These are phyloP conservation scores for Drosophila demipolita DNA, from an alignment of 2,888 invertebrate species.

Conservation along the genomic window DNA sequence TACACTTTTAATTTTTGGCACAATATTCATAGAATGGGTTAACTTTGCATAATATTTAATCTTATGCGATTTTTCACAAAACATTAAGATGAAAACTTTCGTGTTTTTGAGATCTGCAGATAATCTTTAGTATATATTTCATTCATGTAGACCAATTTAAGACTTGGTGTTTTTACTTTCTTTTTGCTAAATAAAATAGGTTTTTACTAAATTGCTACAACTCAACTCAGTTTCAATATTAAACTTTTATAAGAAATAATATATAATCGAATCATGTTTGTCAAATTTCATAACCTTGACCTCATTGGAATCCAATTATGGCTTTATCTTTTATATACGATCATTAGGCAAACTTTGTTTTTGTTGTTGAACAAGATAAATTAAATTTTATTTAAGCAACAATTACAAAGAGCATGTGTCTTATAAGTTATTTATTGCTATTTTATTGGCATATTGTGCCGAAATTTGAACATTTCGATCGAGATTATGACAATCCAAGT, in stretches of 20 bases:
- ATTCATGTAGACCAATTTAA: neutral
- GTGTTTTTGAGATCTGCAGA: neutral
- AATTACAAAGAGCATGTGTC: slow-evolving; percentile 38
- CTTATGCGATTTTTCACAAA: neutral
- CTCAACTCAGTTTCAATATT: neutral
- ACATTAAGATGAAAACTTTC: neutral
- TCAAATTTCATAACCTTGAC: slow-evolving; percentile 34
- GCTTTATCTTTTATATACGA: neutral
- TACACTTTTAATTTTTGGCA: neutral
- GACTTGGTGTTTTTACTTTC: neutral
- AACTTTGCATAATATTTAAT: neutral
- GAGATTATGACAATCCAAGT: slow-evolving; percentile 68
- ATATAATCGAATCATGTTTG: neutral
- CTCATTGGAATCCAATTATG: slow-evolving; percentile 19
- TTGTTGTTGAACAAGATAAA: slow-evolving; percentile 43
- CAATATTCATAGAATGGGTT: neutral
- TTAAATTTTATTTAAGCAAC: slow-evolving; percentile 52
- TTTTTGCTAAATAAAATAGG: neutral
- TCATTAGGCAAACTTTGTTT: slow-evolving; percentile 21
- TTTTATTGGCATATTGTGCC: slow-evolving; percentile 59
- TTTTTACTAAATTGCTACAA: neutral
- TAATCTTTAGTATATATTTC: neutral
- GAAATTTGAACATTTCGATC: slow-evolving; percentile 52
- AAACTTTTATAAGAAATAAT: neutral
- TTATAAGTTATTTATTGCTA: slow-evolving; percentile 39